Evolutionary conservation across 2,888 invertebrate species (phyloP).

Genomic region (Tolmerus cingulatus): DNA sequence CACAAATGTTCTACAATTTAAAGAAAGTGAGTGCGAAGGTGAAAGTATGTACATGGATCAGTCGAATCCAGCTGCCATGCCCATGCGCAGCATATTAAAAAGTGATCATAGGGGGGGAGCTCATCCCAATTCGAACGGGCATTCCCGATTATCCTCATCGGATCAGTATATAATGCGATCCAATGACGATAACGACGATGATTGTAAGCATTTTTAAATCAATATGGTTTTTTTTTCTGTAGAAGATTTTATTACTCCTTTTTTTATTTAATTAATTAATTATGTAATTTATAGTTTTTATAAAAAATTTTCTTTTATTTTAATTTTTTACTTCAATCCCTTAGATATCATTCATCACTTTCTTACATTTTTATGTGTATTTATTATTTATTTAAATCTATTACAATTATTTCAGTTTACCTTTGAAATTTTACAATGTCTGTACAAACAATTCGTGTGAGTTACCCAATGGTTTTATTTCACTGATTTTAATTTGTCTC

Average conservation of each 20-base stretch:
- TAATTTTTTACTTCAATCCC: slow-evolving; percentile 43
- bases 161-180: slow-evolving; percentile 66
- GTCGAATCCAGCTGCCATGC: slow-evolving; percentile 65
- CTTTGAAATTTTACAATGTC: slow-evolving; percentile 26
- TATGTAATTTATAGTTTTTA: background rate
- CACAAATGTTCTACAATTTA: slow-evolving; percentile 93
- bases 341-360: background rate
- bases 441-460: slow-evolving; percentile 3
- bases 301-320: slow-evolving; percentile 31
- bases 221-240: slow-evolving; percentile 9
- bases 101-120: slow-evolving; percentile 66
- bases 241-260: background rate
- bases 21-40: slow-evolving; percentile 89
- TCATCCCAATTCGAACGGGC: slow-evolving; percentile 66
- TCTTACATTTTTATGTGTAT: slow-evolving; percentile 5
- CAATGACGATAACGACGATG: slow-evolving; percentile 64
- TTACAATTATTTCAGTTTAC: slow-evolving; percentile 34
- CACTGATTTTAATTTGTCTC: background rate
- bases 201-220: slow-evolving; percentile 63
- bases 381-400: slow-evolving; percentile 44
- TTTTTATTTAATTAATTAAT: slow-evolving; percentile 37
- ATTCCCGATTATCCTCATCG: slow-evolving; percentile 66
- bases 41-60: slow-evolving; percentile 66
- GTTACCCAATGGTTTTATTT: background rate
- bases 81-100: slow-evolving; percentile 65